phyloP scores from a whole-genome alignment of 2,888 invertebrate genomes.

The Drosophila dives region DNA sequence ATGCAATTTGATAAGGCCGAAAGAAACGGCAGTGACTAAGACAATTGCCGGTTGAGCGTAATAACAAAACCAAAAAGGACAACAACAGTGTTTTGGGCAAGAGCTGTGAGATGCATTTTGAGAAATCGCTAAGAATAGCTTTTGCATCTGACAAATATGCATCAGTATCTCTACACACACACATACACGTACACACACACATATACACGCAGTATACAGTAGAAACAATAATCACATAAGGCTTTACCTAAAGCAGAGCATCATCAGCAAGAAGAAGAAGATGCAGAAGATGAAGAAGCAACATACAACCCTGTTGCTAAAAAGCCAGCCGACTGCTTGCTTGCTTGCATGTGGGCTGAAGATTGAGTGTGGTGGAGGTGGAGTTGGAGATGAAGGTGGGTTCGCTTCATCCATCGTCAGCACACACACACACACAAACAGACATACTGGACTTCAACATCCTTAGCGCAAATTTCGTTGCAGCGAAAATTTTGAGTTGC shows the following conservation, averaged over 20 bases:
- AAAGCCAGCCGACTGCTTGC: slow-evolving; percentile 57
- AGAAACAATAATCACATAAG: slow-evolving; percentile 49
- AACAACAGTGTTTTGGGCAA: slow-evolving; percentile 48
- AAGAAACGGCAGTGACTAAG: slow-evolving; percentile 18
- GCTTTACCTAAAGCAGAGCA: slow-evolving; percentile 16
- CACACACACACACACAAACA: slow-evolving; percentile 28
- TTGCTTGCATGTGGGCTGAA: slow-evolving; percentile 8
- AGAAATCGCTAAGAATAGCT: slow-evolving; percentile 68
- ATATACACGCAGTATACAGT: slow-evolving; percentile 1
- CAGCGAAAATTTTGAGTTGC: slow-evolving; percentile 75
- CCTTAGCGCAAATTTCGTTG: slow-evolving; percentile 76
- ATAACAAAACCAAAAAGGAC: slow-evolving; percentile 52
- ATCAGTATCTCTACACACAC: slow-evolving; percentile 31
- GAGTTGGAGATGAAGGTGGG: slow-evolving; percentile 19
- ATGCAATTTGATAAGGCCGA: slow-evolving; percentile 41
- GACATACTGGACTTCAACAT: slow-evolving; percentile 60
- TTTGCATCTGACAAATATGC: slow-evolving; percentile 55
- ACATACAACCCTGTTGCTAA: slow-evolving; percentile 44
- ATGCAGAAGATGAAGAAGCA: slow-evolving; percentile 4
- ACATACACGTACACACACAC: slow-evolving; percentile 11
- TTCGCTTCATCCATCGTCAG: slow-evolving; percentile 47
- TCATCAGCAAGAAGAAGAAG: slow-evolving; percentile 14
- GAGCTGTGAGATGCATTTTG: slow-evolving; percentile 36
- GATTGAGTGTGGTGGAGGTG: slow-evolving; percentile 14
- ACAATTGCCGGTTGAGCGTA: slow-evolving; percentile 37